A percentile compares a stretch with the other conserved stretches of the same genome.
These are phyloP conservation scores for Furcula furcula DNA, from an alignment of 2,888 invertebrate genomes.

Conservation along the genomic window DNA sequence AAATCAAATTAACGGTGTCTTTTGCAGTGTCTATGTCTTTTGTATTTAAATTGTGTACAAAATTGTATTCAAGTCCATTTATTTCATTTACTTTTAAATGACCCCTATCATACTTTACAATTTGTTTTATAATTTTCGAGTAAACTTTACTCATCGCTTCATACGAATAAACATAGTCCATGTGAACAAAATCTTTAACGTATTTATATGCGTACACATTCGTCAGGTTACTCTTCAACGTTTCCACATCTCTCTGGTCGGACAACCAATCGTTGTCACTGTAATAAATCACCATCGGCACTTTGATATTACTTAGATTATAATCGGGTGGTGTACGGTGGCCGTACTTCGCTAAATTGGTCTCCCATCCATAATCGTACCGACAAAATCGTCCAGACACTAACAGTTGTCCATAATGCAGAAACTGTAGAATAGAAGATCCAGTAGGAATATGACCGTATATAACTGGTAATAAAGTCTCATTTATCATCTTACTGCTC, in stretches of 20 bases:
- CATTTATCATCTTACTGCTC: constrained; percentile 38
- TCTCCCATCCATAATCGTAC: constrained; percentile 47
- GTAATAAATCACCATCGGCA: constrained; percentile 55
- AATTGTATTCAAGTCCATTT: too few relatives aligned
- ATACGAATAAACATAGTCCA: constrained; percentile 85
- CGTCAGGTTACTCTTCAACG: constrained; percentile 57
- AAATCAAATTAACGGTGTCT: too few relatives aligned
- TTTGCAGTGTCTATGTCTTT: too few relatives aligned
- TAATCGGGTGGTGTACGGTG: constrained; percentile 53
- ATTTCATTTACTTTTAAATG: too few relatives aligned
- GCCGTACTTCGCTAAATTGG: constrained; percentile 67
- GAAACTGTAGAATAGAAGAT: constrained; percentile 74
- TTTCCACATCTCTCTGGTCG: constrained; percentile 70
- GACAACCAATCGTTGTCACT: constrained; percentile 71
- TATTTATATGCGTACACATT: constrained; percentile 71
- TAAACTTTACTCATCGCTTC: constrained; percentile 80
- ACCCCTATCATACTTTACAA: constrained; percentile 25
- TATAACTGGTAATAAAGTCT: constrained; percentile 81
- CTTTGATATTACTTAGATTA: constrained; percentile 40
- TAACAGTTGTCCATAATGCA: constrained; percentile 64
- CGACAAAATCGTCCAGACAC: constrained; percentile 54
- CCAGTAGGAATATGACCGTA: constrained; percentile 83
- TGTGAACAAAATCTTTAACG: constrained; percentile 82
- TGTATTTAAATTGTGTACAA: too few relatives aligned
- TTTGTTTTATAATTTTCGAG: constrained; percentile 49